phyloP scores from a whole-genome alignment of 2,797 vertebrate genomes.

The Danio aesculapii region DNA sequence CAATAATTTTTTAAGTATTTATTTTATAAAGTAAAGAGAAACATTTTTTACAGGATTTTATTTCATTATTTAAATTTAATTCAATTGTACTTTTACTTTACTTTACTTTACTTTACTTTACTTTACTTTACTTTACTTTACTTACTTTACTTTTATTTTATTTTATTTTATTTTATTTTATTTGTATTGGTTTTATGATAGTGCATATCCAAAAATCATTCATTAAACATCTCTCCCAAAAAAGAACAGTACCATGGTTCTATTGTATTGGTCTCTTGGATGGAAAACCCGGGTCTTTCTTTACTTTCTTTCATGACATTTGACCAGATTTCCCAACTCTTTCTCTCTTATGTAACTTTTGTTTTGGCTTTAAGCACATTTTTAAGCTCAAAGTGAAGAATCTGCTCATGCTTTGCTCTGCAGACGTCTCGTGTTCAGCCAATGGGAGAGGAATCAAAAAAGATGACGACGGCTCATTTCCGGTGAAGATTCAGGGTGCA shows the following conservation, averaged over 20 bases:
- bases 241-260: not conserved
- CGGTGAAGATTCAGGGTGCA: slow-evolving; percentile 83
- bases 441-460: slow-evolving; percentile 61
- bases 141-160: too few species aligned
- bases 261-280: not conserved
- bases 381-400: not conserved
- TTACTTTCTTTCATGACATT: slow-evolving; percentile 10
- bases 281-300: not conserved
- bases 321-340: slow-evolving; percentile 18
- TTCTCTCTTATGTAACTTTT: slow-evolving; percentile 18
- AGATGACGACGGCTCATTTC: slow-evolving; percentile 73
- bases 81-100: too few species aligned
- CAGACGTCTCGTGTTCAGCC: slow-evolving; percentile 63
- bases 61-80: too few species aligned
- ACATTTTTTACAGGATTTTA: too few species aligned
- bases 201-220: too few species aligned
- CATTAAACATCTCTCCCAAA: too few species aligned
- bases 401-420: slow-evolving; percentile 28
- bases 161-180: too few species aligned
- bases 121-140: too few species aligned
- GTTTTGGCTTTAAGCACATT: slow-evolving; percentile 21
- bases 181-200: too few species aligned
- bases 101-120: too few species aligned
- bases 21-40: too few species aligned
- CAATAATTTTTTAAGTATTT: too few species aligned